A percentile compares a stretch with the other conserved stretches of the same genome.
phyloP scores from a whole-genome alignment of 1,140 invertebrate species.

The Bombus soroeensis region DNA sequence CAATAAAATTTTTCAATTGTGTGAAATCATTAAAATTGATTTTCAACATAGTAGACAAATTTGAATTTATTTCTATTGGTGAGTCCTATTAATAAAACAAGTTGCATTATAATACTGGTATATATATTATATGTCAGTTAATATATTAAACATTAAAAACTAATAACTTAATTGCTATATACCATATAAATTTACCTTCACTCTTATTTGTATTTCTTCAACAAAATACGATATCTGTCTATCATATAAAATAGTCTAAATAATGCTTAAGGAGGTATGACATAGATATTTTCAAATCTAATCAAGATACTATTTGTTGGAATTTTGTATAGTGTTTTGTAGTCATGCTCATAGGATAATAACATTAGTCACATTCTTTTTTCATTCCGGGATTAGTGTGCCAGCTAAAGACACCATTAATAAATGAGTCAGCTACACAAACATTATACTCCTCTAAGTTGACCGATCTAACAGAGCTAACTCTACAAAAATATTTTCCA shows the following conservation, averaged over 20 bases:
- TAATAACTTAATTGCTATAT: constrained; percentile 85
- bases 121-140: too few relatives aligned
- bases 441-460: constrained; percentile 97
- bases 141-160: too few relatives aligned
- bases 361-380: constrained; percentile 79
- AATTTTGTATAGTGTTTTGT: constrained; percentile 41
- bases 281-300: background rate
- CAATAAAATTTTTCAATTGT: constrained; percentile 92
- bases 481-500: constrained; percentile 88
- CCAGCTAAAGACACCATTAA: constrained; percentile 94
- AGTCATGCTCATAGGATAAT: too few relatives aligned
- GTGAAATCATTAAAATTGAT: constrained; percentile 98
- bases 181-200: constrained; percentile 84
- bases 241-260: background rate
- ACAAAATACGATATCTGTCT: constrained; percentile 84
- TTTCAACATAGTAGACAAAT: constrained; percentile 88
- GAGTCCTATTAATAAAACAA: constrained; percentile 83
- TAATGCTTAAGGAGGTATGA: background rate
- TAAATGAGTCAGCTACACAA: constrained; percentile 95
- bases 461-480: constrained; percentile 89
- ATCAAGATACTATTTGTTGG: background rate
- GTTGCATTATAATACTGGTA: too few relatives aligned
- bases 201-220: constrained; percentile 88
- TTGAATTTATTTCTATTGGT: constrained; percentile 85
- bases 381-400: constrained; percentile 87